A percentile compares a stretch with the other conserved stretches of the same genome.
These are phyloP conservation scores for Zaprionus lineosus DNA, from an alignment of 2,888 invertebrate species.

Conservation along the genomic window DNA sequence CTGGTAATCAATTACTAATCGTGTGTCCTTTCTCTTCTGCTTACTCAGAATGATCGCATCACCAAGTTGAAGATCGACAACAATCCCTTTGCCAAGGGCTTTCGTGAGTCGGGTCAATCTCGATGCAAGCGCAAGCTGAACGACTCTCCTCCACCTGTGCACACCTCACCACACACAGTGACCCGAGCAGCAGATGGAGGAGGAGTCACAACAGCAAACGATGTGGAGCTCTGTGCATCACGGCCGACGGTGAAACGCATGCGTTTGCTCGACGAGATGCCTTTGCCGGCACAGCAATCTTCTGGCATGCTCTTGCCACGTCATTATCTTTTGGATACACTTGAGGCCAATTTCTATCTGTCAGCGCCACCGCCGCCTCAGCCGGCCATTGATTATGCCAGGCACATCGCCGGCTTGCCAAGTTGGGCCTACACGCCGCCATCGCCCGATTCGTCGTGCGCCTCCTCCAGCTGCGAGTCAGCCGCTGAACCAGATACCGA, in stretches of 20 bases:
- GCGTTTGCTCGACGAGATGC: slow-evolving; percentile 52
- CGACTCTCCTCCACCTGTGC: slow-evolving; percentile 66
- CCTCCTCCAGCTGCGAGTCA: slow-evolving; percentile 43
- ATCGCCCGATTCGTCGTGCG: slow-evolving; percentile 61
- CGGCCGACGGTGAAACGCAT: slow-evolving; percentile 74
- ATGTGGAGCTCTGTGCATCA: slow-evolving; percentile 38
- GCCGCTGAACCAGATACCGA: slow-evolving; percentile 52
- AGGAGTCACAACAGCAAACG: slow-evolving; percentile 31
- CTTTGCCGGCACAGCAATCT: slow-evolving; percentile 15
- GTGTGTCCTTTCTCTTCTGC: slow-evolving; percentile 62
- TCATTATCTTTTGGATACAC: slow-evolving; percentile 63
- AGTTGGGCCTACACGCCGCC: slow-evolving; percentile 70
- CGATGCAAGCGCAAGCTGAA: slow-evolving; percentile 87
- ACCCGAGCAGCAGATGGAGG: slow-evolving; percentile 3
- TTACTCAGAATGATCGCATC: slow-evolving; percentile 92
- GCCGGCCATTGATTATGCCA: slow-evolving; percentile 62
- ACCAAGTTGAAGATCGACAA: slow-evolving; percentile 95
- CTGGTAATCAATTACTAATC: slow-evolving; percentile 41
- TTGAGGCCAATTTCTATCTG: slow-evolving; percentile 68
- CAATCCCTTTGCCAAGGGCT: slow-evolving; percentile 96
- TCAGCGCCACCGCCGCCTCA: slow-evolving; percentile 53
- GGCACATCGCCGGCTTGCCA: slow-evolving; percentile 64
- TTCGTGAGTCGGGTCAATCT: slow-evolving; percentile 91
- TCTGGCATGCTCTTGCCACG: slow-evolving; percentile 37
- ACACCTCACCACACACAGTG: too few species aligned